Percentiles rank a stretch among this genome's conserved stretches.
These are phyloP conservation scores for Rhaphigaster nebulosa DNA, from an alignment of 2,888 invertebrate genomes.

Conservation along the genomic window DNA sequence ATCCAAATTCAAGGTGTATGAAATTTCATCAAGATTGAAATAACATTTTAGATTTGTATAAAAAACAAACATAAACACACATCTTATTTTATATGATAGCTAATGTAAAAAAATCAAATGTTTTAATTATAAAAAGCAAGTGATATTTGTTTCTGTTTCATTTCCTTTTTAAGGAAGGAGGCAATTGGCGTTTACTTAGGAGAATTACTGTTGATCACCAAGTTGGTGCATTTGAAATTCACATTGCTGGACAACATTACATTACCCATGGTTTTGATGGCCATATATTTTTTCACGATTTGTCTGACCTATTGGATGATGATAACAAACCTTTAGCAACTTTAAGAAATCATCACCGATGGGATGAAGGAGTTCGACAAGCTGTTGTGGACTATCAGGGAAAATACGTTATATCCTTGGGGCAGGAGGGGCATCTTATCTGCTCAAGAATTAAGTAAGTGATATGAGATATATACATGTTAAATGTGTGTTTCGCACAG, in stretches of 20 bases:
- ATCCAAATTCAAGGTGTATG: too few relatives aligned
- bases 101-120: background rate
- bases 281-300: background rate
- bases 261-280: slow-evolving; percentile 54
- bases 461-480: background rate
- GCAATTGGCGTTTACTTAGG: slow-evolving; percentile 37
- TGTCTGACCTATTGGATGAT: background rate
- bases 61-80: too few relatives aligned
- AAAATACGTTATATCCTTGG: slow-evolving; percentile 44
- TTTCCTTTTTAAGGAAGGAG: background rate
- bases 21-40: too few relatives aligned
- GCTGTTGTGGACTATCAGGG: slow-evolving; percentile 45
- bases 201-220: slow-evolving; percentile 45
- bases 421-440: slow-evolving; percentile 22
- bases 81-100: background rate
- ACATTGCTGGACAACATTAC: slow-evolving; percentile 23
- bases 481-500: background rate
- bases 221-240: slow-evolving; percentile 40
- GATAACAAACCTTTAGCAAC: slow-evolving; percentile 7
- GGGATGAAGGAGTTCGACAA: slow-evolving; percentile 46
- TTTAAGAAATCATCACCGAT: slow-evolving; percentile 52
- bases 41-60: too few relatives aligned
- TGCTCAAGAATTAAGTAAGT: slow-evolving; percentile 57
- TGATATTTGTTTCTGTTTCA: background rate
- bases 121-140: background rate